Evolutionary conservation across 2,797 vertebrate species (phyloP), one percentile per base, ranked within the genome.

Genomic region (Anguilla megastoma): DNA sequence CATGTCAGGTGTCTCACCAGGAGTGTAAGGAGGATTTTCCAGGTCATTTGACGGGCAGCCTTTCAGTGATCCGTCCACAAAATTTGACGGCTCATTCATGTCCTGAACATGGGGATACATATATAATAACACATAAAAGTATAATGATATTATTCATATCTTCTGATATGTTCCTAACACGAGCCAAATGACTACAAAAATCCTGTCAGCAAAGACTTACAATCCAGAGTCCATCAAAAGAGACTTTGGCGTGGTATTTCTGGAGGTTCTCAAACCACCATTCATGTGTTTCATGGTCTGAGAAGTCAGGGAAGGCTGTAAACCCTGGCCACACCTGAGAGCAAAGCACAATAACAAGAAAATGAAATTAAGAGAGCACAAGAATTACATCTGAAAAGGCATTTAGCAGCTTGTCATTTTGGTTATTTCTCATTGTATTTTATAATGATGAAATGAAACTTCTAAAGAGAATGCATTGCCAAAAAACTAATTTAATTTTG

Each of bases 81-180:
- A 98, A 89, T 97, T 97, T 1, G 97, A 98, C 0, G 97, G 97
- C 86, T 98, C 97, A 0, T 98, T 98, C 97, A 98, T 98, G 91
- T 98, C 97, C 97, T 98, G 85, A 87, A 88, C 60, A 0, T n/a
- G 56, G 27, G 80, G 74, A 0, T 12, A 88, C 1, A 89, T 2
- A 45, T 41, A 4, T 16, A 18, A 41, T 27, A 69, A 24, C 9
- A 21, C 27, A 63, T 50, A 50, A 66, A 84, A 83, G 82, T 24
- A 14, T 1, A 12, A 45, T 8, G 8, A 48, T 60, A 69, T 16
- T 83, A 82, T 60, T 30, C 41, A 54, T 10, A 6, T 12, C 16
- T 16, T 5, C n/a, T 18, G 33, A 41, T 52, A 80, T n/a, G 84
- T 45, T 74, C 1, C 80, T 48, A 71, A 6, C 52, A 45, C 41